Evolutionary conservation across 2,888 invertebrate species (phyloP), one percentile per base, ranked within the genome.

Genomic region (Brachypterus glaber): DNA sequence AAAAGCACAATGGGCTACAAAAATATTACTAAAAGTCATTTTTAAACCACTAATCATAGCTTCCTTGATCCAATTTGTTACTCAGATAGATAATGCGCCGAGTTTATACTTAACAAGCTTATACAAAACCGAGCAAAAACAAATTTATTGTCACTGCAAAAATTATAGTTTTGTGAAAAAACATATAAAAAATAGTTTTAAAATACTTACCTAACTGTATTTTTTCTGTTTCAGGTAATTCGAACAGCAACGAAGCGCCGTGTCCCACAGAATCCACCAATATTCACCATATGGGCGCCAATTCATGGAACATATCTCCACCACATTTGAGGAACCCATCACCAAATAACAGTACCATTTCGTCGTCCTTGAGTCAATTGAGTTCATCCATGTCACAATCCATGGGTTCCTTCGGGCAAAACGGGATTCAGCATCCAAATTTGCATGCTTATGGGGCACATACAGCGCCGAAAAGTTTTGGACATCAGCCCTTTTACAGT

Each of bases 221-320:
- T 29, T 35, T 4, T 36, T 41, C 27, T 48, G 44, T 43, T 52
- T 21, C 46, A 62, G 62, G 53, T 3, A 60, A 60, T 37, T 59
- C 56, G 43, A 59, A 58, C 47, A 55, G 58, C 30, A 60, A 56
- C 39, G 62, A 63, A 16, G 48, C 51, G 1, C 57, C 66, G 17
- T 66, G 67, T 41, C 37, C 30, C 13, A 13, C 41, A 2, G 35
- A 35, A 13, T 33, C 36, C 30, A 66, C 69, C 52, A 67, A 68
- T 30, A 66, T 70, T 17, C 71, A 70, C 50, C 71, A 71, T 41
- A 16, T 50, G 15, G 17, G 46, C 4, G 37, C 34, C 24, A 41
- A 49, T 14, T 49, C 51, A 27, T 55, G 55, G 56, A 47, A 47
- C 36, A 54, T 57, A 49, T 52, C 58, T 3, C 53, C 57, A 4